phyloP scores from a whole-genome alignment of 2,797 vertebrate species.

The Malacoraja senta region DNA sequence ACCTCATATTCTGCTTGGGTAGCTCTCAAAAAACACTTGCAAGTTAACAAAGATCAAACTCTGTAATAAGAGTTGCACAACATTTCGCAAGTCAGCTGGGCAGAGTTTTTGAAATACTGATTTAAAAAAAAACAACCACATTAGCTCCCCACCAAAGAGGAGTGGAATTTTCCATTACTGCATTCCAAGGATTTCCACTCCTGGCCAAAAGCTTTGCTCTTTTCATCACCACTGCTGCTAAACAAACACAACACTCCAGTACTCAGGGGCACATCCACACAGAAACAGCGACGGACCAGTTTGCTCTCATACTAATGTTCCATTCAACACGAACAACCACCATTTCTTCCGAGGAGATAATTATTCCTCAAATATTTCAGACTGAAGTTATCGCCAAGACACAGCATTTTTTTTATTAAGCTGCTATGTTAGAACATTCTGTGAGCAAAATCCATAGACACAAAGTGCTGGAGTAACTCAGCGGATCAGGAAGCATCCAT shows the following conservation, averaged over 20 bases:
- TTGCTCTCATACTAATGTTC: neutral
- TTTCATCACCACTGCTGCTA: neutral
- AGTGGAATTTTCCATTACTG: slow-evolving; percentile 31
- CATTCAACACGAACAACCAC: neutral
- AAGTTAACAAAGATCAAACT: neutral
- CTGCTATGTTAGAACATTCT: neutral
- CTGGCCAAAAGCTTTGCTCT: neutral
- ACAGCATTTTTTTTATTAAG: no score
- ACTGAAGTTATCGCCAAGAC: neutral
- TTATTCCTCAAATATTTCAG: neutral
- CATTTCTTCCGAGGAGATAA: neutral
- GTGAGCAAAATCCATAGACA: no score
- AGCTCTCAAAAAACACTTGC: no score
- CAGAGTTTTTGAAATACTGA: neutral
- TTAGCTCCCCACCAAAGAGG: neutral
- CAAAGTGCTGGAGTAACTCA: no score
- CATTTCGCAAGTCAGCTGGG: neutral
- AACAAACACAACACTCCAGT: neutral
- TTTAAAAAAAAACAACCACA: neutral
- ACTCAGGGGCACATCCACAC: neutral
- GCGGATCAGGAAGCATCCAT: no score
- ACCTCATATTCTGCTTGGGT: no score
- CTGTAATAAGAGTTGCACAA: neutral
- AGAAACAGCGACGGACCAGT: neutral
- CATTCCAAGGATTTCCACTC: slow-evolving; percentile 15